A percentile compares a stretch with the other conserved stretches of the same genome.
Evolutionary conservation across 2,113 vertebrate genomes (phyloP).

Genomic region (Neotoma lepida): DNA sequence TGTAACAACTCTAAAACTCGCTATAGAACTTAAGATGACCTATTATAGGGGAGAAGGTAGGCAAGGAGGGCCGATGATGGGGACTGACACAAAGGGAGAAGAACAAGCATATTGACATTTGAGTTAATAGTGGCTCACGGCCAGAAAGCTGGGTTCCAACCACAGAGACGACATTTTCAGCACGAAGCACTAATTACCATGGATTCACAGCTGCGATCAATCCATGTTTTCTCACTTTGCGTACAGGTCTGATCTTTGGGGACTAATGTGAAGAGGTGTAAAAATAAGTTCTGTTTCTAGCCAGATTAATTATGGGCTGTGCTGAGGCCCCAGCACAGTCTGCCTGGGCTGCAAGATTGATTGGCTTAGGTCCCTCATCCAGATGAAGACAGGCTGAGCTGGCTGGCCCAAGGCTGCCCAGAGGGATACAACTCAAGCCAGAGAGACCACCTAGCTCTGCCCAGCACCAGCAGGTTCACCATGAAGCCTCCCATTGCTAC

Average conservation of each 20-base stretch:
- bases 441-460: not conserved
- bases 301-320: constrained; percentile 65
- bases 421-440: not conserved
- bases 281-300: constrained; percentile 76
- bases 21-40: not conserved
- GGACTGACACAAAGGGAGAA: not conserved
- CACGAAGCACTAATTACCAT: constrained; percentile 57
- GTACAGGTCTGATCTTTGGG: constrained; percentile 43
- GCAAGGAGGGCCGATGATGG: not conserved
- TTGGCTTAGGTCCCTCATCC: constrained; percentile 36
- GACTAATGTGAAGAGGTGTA: constrained; percentile 73
- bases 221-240: constrained; percentile 63
- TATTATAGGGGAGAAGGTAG: not conserved
- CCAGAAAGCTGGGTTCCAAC: constrained; percentile 37
- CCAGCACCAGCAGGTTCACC: not conserved
- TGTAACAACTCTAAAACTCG: not conserved
- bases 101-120: not conserved
- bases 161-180: constrained; percentile 52
- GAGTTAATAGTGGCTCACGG: constrained; percentile 45
- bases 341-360: constrained; percentile 60
- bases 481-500: not conserved
- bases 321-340: not conserved
- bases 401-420: not conserved
- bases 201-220: constrained; percentile 76
- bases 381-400: not conserved